Percentiles rank a stretch among this genome's conserved stretches.
These are phyloP conservation scores for Nymphalis io DNA, from an alignment of 1,140 invertebrate species.

Conservation along the genomic window DNA sequence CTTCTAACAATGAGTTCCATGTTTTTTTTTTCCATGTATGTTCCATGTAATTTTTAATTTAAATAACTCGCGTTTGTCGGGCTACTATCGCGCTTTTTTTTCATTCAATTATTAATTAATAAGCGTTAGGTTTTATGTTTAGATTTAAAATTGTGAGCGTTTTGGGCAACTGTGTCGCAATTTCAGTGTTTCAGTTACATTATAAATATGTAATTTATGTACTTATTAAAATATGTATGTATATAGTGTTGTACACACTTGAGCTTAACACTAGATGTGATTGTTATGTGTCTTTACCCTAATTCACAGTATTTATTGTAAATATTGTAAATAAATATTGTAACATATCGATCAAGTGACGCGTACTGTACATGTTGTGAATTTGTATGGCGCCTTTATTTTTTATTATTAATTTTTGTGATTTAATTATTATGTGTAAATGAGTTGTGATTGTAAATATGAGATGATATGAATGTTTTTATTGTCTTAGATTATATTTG, in stretches of 20 bases:
- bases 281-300: slow-evolving; percentile 10
- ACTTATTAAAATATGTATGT: neutral
- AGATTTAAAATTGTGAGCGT: too few species aligned
- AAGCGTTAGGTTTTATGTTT: too few species aligned
- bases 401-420: slow-evolving; percentile 56
- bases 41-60: too few species aligned
- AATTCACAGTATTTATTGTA: slow-evolving; percentile 34
- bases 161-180: too few species aligned
- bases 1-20: too few species aligned
- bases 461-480: slow-evolving; percentile 51
- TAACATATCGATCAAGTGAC: slow-evolving; percentile 53
- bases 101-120: too few species aligned
- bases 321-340: slow-evolving; percentile 44
- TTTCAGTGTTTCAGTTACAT: too few species aligned
- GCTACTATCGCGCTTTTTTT: too few species aligned
- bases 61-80: too few species aligned
- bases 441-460: slow-evolving; percentile 68
- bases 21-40: too few species aligned
- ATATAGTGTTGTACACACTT: neutral
- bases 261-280: neutral
- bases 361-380: slow-evolving; percentile 33
- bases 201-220: too few species aligned
- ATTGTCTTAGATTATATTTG: slow-evolving; percentile 63
- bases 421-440: slow-evolving; percentile 57
- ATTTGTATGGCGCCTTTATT: slow-evolving; percentile 56